Conservation (phyloP, 2,797 vertebrate species). For the Ataeniobius toweri region DNA sequence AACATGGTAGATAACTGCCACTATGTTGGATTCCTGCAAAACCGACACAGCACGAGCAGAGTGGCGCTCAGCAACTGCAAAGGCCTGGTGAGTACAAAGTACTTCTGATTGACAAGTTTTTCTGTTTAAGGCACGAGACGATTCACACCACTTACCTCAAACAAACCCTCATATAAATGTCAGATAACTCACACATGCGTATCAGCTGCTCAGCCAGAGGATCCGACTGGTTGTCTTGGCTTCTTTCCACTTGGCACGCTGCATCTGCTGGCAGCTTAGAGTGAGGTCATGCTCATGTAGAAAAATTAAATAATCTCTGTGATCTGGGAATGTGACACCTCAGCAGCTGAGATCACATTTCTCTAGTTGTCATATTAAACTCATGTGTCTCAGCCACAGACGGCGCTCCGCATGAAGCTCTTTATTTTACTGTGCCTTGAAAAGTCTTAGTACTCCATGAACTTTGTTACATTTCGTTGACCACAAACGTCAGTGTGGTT, state of each 20-base stretch:
- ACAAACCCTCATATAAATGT: conserved; percentile 26
- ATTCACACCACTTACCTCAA: conserved; percentile 31
- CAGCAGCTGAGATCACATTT: conserved; percentile 18
- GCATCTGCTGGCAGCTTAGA: conserved; percentile 46
- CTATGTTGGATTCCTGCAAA: conserved; percentile 94
- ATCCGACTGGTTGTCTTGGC: conserved; percentile 65
- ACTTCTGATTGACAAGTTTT: background rate
- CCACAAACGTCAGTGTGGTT: background rate
- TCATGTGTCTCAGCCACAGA: conserved; percentile 3
- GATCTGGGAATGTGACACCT: conserved; percentile 28
- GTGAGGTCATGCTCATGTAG: conserved; percentile 44
- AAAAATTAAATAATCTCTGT: conserved; percentile 30
- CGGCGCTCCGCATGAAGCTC: background rate
- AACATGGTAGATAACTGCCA: conserved; percentile 92
- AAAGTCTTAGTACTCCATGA: background rate
- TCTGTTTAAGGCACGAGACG: conserved; percentile 5
- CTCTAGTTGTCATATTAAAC: conserved; percentile 20
- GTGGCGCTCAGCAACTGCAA: conserved; percentile 98
- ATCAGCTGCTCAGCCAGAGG: conserved; percentile 56
- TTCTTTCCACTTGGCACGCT: conserved; percentile 45
- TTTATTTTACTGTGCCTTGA: background rate
- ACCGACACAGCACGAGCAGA: conserved; percentile 88
- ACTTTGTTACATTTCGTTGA: background rate
- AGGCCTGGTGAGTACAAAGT: conserved; percentile 91
- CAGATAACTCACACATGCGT: conserved; percentile 35